Base-by-base conservation (phyloP, 2,113 vertebrate genomes). In the Leptodactylus fuscus region DNA sequence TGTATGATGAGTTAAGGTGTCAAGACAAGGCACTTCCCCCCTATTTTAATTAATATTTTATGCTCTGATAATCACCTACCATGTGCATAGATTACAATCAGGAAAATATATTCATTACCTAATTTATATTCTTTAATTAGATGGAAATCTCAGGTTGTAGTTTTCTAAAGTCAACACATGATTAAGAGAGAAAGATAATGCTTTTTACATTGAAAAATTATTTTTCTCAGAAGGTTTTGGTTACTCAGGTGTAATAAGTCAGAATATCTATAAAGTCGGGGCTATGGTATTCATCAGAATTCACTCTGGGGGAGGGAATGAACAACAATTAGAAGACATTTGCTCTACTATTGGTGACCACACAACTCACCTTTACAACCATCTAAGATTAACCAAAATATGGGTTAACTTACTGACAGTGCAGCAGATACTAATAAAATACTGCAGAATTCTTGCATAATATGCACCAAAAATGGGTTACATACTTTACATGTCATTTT, bases 51-150 rank as follows among this genome's bases (percentile, higher is more conserved):
- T 89, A 93, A 91, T 92, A 91, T 93, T 94, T 91, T 88, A 93
- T 93, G 89, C 92, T 85, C 87, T 85, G 88, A 91, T 93, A 95
- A 92, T 85, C 89, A 90, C 88, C 88, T 91, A 91, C 92, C 91
- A 91, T 90, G 82, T 41, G 87, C 89, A 91, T 87, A 65, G 87
- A 90, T 88, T 89, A 91, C 79, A 88, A 91, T 86, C 84, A 92
- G 93, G 93, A 93, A 93, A 93, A 93, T 89, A 85, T 89, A 93
- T 93, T 94, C 94, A 95, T 93, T 90, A 87, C 83, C 65, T 91
- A 70, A 87, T 92, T 92, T 92, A 91, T 89, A 92, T 90, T 85
- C 89, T 89, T 93, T 94, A 93, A 94, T 94, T 92, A 93, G 91
- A 82, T 76, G 84, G 83, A 90, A 88, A 87, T 18, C 69, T 67